Percentiles rank a stretch among this genome's conserved stretches.
These are phyloP conservation scores for Eurypyga helias DNA, from an alignment of 2,113 vertebrate genomes.

Conservation along the genomic window DNA sequence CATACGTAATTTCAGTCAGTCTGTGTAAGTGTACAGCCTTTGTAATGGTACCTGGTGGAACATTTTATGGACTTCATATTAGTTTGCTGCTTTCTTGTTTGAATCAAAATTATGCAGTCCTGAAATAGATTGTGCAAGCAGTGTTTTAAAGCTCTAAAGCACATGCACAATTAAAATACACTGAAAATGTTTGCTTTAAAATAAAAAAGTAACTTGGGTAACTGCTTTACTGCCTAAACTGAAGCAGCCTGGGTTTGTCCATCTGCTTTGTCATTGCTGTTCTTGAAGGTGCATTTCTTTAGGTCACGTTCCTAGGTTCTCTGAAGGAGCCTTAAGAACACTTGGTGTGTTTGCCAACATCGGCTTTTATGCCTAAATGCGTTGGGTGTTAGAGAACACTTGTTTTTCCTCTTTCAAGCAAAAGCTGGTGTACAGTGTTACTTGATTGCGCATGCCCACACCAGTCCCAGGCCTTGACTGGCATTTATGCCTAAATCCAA, in stretches of 20 bases:
- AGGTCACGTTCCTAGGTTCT: background rate
- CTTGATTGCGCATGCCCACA: background rate
- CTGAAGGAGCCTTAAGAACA: background rate
- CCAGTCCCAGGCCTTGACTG: background rate
- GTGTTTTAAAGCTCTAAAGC: background rate
- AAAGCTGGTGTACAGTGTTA: background rate
- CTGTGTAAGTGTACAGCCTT: background rate
- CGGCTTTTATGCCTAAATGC: background rate
- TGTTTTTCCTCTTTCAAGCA: background rate
- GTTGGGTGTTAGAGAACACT: background rate
- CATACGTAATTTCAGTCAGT: background rate
- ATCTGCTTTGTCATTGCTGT: background rate
- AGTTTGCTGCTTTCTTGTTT: background rate
- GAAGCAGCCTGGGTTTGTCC: background rate
- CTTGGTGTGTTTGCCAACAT: background rate
- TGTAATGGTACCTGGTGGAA: background rate
- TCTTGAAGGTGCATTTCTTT: background rate
- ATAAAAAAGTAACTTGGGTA: background rate
- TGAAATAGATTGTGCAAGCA: background rate
- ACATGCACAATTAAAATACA: background rate
- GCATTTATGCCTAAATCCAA: background rate
- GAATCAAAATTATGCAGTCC: background rate
- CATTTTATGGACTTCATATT: background rate
- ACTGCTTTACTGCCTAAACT: background rate
- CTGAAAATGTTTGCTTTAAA: background rate